These are phyloP conservation scores for Notiomystis cincta DNA, from an alignment of 2,113 vertebrate genomes.

Conservation along the genomic window DNA sequence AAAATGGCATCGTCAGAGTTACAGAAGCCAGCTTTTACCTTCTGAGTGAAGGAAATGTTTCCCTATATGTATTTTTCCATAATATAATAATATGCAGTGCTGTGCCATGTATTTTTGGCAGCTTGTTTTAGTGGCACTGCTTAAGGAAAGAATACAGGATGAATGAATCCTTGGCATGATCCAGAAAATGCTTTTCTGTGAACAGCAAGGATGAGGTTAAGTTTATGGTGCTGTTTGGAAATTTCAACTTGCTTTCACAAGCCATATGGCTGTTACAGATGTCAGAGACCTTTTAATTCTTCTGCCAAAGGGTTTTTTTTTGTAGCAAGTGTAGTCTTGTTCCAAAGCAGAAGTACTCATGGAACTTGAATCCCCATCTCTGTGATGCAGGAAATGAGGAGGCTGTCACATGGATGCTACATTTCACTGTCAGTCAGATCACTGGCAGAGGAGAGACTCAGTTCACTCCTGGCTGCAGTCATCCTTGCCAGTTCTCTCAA, in stretches of 20 bases:
- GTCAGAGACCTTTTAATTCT: not conserved
- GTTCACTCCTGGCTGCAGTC: not conserved
- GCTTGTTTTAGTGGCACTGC: not conserved
- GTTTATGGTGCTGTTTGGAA: not conserved
- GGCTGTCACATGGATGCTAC: not conserved
- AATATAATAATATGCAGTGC: not conserved
- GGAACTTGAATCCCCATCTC: not conserved
- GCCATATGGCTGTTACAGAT: not conserved
- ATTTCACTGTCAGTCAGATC: not conserved
- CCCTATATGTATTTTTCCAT: not conserved
- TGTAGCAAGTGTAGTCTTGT: not conserved
- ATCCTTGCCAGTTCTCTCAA: not conserved
- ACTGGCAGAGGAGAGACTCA: not conserved
- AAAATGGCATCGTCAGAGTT: not conserved
- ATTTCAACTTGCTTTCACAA: not conserved
- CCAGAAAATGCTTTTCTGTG: not conserved
- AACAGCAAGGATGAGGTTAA: not conserved
- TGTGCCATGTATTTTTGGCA: not conserved
- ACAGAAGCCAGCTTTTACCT: not conserved
- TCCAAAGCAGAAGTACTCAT: not conserved
- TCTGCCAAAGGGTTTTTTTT: not conserved
- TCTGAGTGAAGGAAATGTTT: not conserved
- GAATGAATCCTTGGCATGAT: not conserved
- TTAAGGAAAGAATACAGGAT: not conserved
- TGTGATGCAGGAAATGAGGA: not conserved